A percentile compares a stretch with the other conserved stretches of the same genome.
Evolutionary conservation across 2,797 vertebrate species (phyloP).

Genomic region (Falco naumanni): DNA sequence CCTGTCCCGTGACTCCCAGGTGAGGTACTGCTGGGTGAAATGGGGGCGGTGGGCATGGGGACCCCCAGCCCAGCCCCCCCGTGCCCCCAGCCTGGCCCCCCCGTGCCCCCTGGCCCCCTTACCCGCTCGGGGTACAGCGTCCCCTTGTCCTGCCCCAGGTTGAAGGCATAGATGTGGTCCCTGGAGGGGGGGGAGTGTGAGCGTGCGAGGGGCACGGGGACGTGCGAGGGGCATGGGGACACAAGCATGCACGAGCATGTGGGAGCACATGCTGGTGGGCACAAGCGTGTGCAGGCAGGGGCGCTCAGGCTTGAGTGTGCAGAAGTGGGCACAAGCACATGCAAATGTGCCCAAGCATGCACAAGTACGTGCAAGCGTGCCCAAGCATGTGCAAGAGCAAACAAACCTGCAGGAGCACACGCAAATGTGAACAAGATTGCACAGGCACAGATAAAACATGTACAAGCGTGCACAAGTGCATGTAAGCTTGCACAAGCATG

Average conservation of each 20-base stretch:
- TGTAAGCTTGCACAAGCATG: background rate
- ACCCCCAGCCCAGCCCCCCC: background rate
- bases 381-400: no score
- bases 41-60: background rate
- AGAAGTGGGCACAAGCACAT: fast-evolving
- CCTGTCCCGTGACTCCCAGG: slow-evolving; percentile 74
- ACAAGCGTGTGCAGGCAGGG: background rate
- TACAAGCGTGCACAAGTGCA: background rate
- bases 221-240: background rate
- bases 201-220: background rate
- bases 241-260: background rate
- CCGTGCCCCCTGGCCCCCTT: background rate
- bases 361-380: background rate
- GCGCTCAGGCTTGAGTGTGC: background rate
- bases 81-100: fast-evolving
- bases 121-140: slow-evolving; percentile 89
- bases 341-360: background rate
- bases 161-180: slow-evolving; percentile 92
- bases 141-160: slow-evolving; percentile 83
- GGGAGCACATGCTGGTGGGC: background rate
- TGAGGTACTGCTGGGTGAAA: slow-evolving; percentile 68
- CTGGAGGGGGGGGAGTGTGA: slow-evolving; percentile 64
- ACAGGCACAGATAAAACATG: no score
- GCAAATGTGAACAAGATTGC: no score
- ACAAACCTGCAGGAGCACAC: no score